A percentile compares a stretch with the other conserved stretches of the same genome.
phyloP scores from a whole-genome alignment of 2,797 vertebrate species.

The Kryptopterus vitreolus region DNA sequence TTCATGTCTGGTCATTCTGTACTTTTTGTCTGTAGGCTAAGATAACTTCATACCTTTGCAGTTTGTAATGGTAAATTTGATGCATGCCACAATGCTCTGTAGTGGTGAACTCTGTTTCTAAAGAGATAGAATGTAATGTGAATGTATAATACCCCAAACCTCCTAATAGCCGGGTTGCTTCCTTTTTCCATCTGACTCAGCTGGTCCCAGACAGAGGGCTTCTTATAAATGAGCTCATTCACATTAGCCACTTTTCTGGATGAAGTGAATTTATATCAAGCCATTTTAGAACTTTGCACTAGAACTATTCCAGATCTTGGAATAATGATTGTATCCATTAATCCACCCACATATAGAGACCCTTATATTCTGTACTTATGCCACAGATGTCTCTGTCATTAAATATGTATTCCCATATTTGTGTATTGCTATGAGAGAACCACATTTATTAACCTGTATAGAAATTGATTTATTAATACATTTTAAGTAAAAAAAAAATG shows the following conservation, averaged over 20 bases:
- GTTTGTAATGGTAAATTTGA: conserved; percentile 26
- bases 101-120: conserved; percentile 8
- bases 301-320: not conserved
- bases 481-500: too few species aligned
- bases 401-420: not conserved
- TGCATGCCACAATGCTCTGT: not conserved
- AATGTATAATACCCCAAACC: not conserved
- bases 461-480: not conserved
- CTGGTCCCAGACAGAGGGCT: conserved; percentile 23
- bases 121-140: conserved; percentile 15
- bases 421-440: not conserved
- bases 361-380: not conserved
- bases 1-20: conserved; percentile 18
- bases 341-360: not conserved
- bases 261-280: not conserved
- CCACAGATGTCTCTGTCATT: not conserved
- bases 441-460: not conserved
- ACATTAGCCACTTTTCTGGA: not conserved
- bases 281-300: not conserved
- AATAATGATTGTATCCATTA: not conserved
- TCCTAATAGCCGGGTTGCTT: conserved; percentile 20
- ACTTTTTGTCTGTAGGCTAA: not conserved
- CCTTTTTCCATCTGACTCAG: conserved; percentile 42
- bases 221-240: conserved; percentile 45
- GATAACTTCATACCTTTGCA: conserved; percentile 29